Conservation (phyloP, 2,113 vertebrate genomes). For the Pholis gunnellus region DNA sequence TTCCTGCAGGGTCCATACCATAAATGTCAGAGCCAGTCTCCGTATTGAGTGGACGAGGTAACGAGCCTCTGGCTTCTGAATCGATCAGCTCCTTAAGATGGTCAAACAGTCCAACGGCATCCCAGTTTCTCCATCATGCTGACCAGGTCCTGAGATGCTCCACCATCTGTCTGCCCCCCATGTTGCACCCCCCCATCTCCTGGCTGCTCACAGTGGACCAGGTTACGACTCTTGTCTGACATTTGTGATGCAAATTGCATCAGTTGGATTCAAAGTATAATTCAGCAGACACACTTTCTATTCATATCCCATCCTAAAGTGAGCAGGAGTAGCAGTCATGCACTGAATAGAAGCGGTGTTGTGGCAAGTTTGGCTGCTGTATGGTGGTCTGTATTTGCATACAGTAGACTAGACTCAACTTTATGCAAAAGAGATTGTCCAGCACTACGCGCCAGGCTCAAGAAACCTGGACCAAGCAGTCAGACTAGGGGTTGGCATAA, state of each 20-base stretch:
- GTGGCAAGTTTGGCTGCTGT: neutral
- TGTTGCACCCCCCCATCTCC: neutral
- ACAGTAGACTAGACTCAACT: too few species aligned
- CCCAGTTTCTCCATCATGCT: neutral
- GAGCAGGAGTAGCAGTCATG: neutral
- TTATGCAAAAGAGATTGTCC: neutral
- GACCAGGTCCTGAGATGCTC: conserved; percentile 10
- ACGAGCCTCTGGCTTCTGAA: conserved; percentile 39
- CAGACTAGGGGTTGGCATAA: too few species aligned
- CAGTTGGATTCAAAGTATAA: neutral
- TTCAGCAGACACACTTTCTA: neutral
- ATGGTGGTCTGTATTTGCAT: too few species aligned
- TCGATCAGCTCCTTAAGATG: conserved; percentile 45
- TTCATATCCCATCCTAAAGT: neutral
- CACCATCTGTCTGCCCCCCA: neutral
- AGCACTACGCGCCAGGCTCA: too few species aligned
- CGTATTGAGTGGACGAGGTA: conserved; percentile 40
- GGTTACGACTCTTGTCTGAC: too few species aligned
- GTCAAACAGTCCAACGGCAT: conserved; percentile 14
- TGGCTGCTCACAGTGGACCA: neutral
- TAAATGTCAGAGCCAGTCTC: conserved; percentile 50
- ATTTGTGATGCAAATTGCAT: too few species aligned
- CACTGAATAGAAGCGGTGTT: neutral
- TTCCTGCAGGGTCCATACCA: conserved; percentile 37
- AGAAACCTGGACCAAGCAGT: neutral